Percentiles rank a stretch among this genome's conserved stretches.
Conservation (phyloP, 2,888 invertebrate species). For the Bellardia bayeri region DNA sequence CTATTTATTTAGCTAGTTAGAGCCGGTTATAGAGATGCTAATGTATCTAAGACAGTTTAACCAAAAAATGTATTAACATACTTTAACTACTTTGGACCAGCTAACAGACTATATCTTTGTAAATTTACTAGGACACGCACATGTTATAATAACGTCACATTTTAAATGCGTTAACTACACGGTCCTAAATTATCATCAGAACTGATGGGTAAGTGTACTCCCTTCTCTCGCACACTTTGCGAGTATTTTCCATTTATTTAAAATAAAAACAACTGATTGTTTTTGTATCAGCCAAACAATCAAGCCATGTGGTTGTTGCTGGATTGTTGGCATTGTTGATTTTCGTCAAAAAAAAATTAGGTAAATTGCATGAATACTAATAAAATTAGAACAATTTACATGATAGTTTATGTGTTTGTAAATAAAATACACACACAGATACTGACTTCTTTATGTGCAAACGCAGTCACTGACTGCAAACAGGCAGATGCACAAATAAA, state of each 20-base stretch:
- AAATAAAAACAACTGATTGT: conserved; percentile 19
- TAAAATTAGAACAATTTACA: conserved; percentile 57
- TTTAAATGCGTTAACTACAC: too few species aligned
- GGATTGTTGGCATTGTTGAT: neutral
- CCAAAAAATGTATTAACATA: too few species aligned
- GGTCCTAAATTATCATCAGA: too few species aligned
- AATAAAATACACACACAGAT: neutral
- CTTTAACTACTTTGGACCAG: too few species aligned
- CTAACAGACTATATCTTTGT: too few species aligned
- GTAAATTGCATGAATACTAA: conserved; percentile 50
- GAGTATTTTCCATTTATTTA: conserved; percentile 33
- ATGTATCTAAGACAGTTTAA: too few species aligned
- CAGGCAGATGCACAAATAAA: conserved; percentile 24
- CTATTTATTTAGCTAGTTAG: too few species aligned
- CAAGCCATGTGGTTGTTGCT: conserved; percentile 56
- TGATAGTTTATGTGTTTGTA: conserved; percentile 30
- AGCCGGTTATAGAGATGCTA: too few species aligned
- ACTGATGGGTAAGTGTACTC: too few species aligned
- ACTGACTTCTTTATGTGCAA: neutral
- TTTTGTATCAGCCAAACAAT: conserved; percentile 6
- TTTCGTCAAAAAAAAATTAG: conserved; percentile 37
- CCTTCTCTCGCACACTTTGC: too few species aligned
- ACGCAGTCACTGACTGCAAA: neutral
- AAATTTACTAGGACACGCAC: too few species aligned
- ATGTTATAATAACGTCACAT: too few species aligned